Evolutionary conservation across 2,113 vertebrate species (phyloP).

Genomic region (Coryphaenoides rupestris): DNA sequence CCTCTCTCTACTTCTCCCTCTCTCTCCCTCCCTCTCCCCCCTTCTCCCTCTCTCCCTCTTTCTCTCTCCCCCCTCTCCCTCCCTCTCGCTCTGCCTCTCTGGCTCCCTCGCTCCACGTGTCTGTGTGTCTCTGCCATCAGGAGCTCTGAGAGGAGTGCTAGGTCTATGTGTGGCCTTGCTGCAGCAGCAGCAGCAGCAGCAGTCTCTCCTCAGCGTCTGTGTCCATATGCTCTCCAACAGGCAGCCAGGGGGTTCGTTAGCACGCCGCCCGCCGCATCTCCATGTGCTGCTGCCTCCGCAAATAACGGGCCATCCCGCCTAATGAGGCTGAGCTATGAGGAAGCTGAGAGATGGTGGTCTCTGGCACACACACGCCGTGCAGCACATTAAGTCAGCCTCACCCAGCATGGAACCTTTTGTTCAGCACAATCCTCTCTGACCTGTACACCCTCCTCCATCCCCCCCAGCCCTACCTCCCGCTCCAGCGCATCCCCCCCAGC

Average conservation of each 20-base stretch:
- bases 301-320: constrained; percentile 73
- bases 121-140: neutral
- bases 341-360: constrained; percentile 45
- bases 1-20: too few relatives aligned
- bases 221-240: constrained; percentile 66
- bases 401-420: constrained; percentile 94
- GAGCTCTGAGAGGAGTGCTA: constrained; percentile 39
- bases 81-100: constrained; percentile 1
- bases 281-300: constrained; percentile 67
- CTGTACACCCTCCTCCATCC: constrained; percentile 76
- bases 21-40: neutral
- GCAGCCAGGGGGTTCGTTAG: constrained; percentile 71
- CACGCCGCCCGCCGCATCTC: constrained; percentile 64
- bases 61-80: constrained; percentile 9
- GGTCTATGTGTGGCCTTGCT: constrained; percentile 55
- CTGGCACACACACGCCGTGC: constrained; percentile 81
- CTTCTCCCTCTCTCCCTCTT: constrained; percentile 4
- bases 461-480: constrained; percentile 67
- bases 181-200: too few relatives aligned
- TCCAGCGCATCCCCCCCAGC: constrained; percentile 49
- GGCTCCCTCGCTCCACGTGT: constrained; percentile 15
- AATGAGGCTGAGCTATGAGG: constrained; percentile 78
- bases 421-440: constrained; percentile 97
- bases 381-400: constrained; percentile 82
- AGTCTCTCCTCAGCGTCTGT: constrained; percentile 50